Conservation (phyloP, 2,888 invertebrate species). For the Leuctra nigra region DNA sequence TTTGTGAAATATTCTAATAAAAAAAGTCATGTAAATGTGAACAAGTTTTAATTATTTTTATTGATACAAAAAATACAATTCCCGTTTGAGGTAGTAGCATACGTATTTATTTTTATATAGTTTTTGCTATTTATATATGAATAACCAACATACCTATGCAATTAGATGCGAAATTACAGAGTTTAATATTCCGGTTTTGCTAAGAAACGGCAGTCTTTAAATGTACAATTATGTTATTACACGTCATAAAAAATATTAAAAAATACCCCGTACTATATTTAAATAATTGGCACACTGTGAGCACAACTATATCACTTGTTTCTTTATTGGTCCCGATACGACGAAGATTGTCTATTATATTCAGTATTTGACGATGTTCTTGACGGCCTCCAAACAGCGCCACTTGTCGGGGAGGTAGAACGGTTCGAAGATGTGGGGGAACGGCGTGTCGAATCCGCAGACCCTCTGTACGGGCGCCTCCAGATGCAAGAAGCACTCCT, state of each 20-base stretch:
- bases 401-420: conserved; percentile 94
- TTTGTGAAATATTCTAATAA: background rate
- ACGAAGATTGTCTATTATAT: too few species aligned
- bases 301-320: too few species aligned
- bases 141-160: too few species aligned
- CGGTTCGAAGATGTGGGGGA: conserved; percentile 93
- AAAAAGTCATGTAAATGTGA: background rate
- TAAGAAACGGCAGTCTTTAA: too few species aligned
- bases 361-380: conserved; percentile 67
- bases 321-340: too few species aligned
- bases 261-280: too few species aligned
- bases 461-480: conserved; percentile 89
- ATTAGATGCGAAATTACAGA: too few species aligned
- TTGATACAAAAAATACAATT: background rate
- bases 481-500: conserved; percentile 88
- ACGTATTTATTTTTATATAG: background rate
- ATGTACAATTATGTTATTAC: too few species aligned
- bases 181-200: too few species aligned
- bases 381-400: conserved; percentile 79
- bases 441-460: conserved; percentile 95
- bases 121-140: too few species aligned
- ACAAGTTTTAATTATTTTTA: background rate
- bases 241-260: too few species aligned
- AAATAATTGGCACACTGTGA: too few species aligned
- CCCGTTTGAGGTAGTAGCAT: background rate